phyloP scores from a whole-genome alignment of 2,888 invertebrate species.

The Meteorus cinctellus region DNA sequence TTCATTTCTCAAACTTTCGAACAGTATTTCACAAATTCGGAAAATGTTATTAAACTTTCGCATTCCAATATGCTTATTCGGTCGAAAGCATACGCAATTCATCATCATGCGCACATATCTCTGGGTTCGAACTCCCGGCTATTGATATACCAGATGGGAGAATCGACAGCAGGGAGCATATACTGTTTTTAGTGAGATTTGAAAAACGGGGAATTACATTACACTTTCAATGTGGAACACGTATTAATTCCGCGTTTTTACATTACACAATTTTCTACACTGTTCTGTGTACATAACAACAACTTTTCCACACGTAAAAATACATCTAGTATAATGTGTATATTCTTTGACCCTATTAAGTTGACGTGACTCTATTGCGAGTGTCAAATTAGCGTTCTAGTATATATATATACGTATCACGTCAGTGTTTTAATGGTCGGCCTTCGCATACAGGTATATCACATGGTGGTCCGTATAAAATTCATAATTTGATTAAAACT shows the following conservation, averaged over 20 bases:
- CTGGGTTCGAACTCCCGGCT: no score
- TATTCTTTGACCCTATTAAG: neutral
- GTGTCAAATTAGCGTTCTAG: conserved; percentile 46
- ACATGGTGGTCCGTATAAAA: conserved; percentile 53
- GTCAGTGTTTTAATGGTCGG: conserved; percentile 54
- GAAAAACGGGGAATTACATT: no score
- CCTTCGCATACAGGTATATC: conserved; percentile 47
- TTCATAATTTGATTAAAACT: conserved; percentile 65
- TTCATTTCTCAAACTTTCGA: no score
- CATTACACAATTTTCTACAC: neutral
- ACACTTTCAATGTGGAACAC: neutral
- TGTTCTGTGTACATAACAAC: neutral
- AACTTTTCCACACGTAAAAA: neutral
- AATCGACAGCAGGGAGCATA: no score
- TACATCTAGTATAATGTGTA: neutral
- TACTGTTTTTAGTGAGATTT: no score
- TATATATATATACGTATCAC: conserved; percentile 32
- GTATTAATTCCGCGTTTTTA: neutral
- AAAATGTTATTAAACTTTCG: no score
- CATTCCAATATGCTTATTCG: no score
- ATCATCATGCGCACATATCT: no score
- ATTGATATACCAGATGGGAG: no score
- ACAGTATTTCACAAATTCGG: no score
- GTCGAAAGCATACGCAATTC: no score
- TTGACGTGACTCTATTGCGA: conserved; percentile 25